Evolutionary conservation across 2,888 invertebrate genomes (phyloP).

Genomic region (Ichneumoninae sp.): DNA sequence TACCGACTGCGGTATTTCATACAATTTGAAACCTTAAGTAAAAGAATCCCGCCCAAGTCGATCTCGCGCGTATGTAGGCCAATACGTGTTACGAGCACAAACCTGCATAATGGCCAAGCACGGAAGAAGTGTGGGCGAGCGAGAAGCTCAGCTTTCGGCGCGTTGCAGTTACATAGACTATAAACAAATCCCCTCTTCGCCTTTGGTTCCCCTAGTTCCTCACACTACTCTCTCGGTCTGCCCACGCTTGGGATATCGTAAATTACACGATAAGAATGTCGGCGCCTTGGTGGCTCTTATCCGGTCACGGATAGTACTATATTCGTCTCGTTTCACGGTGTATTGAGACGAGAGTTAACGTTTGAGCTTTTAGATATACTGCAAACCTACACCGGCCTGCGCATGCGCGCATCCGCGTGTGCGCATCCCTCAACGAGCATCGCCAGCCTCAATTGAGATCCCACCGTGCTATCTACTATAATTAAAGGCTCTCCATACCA

Average conservation of each 20-base stretch:
- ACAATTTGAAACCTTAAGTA: background rate
- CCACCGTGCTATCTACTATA: conserved; percentile 55
- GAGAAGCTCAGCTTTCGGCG: conserved; percentile 57
- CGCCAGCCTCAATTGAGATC: conserved; percentile 53
- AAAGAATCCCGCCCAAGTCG: background rate
- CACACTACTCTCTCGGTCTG: conserved; percentile 30
- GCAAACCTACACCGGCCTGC: conserved; percentile 22
- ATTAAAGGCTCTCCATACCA: conserved; percentile 60
- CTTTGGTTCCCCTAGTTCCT: conserved; percentile 19
- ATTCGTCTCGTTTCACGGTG: conserved; percentile 52
- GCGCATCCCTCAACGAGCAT: conserved; percentile 50
- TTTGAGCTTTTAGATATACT: conserved; percentile 53
- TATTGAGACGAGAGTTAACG: conserved; percentile 54
- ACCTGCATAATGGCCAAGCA: conserved; percentile 1
- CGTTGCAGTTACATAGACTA: conserved; percentile 68
- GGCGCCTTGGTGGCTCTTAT: conserved; percentile 67
- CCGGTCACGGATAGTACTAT: conserved; percentile 60
- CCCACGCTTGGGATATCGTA: conserved; percentile 70
- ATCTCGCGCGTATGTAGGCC: background rate
- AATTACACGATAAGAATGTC: conserved; percentile 76
- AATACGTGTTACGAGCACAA: conserved; percentile 19
- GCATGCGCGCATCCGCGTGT: background rate
- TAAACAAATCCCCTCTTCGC: conserved; percentile 66
- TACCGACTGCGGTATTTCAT: background rate
- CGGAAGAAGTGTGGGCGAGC: conserved; percentile 34